These are phyloP conservation scores for Anastatus disparis DNA, from an alignment of 1,140 invertebrate species.

Conservation along the genomic window DNA sequence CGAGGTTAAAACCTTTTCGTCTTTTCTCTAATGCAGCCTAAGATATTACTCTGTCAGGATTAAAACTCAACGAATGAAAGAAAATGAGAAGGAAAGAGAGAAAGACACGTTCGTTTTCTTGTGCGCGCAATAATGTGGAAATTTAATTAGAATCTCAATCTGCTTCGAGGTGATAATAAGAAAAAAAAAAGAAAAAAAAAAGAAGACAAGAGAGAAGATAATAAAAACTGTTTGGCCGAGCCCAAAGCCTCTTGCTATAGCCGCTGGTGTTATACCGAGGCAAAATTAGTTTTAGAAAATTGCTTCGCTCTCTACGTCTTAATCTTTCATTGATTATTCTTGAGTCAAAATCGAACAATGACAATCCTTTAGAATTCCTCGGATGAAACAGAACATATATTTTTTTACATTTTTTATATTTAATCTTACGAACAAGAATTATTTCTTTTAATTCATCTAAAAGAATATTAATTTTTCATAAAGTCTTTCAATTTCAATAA, in stretches of 20 bases:
- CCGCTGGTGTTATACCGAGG: too few species aligned
- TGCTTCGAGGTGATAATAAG: background rate
- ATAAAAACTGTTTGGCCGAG: background rate
- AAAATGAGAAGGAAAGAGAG: slow-evolving; percentile 7
- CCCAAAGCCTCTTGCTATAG: too few species aligned
- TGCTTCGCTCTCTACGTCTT: background rate
- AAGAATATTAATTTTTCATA: too few species aligned
- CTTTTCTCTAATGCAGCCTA: slow-evolving; percentile 54
- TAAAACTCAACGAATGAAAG: slow-evolving; percentile 50
- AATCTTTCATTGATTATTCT: slow-evolving; percentile 5
- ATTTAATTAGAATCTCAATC: slow-evolving; percentile 51
- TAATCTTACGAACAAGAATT: too few species aligned
- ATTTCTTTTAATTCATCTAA: too few species aligned
- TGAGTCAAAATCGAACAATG: background rate
- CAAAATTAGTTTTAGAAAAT: slow-evolving; percentile 27
- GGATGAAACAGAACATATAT: too few species aligned
- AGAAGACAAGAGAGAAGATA: too few species aligned
- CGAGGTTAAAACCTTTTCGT: slow-evolving; percentile 45
- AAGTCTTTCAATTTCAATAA: too few species aligned
- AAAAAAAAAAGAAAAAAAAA: slow-evolving; percentile 4
- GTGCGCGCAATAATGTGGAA: slow-evolving; percentile 50
- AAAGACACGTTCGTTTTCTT: background rate
- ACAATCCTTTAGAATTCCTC: background rate
- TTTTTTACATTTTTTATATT: too few species aligned
- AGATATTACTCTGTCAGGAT: slow-evolving; percentile 56